These are phyloP conservation scores for Megaleporinus macrocephalus DNA, from an alignment of 2,113 vertebrate genomes.

Conservation along the genomic window DNA sequence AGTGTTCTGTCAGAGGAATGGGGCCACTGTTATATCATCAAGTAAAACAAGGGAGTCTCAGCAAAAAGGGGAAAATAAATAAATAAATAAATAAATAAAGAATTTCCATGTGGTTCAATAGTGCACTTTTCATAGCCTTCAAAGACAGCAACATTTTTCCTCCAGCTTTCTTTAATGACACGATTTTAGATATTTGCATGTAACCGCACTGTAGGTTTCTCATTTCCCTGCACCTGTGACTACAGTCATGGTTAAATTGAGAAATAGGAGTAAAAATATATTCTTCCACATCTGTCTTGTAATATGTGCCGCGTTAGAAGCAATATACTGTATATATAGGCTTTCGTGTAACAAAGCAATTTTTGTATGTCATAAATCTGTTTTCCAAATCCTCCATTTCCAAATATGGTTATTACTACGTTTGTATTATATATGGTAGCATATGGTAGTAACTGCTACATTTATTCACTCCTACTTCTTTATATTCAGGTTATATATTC, in stretches of 20 bases:
- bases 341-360: background rate
- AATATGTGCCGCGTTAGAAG: background rate
- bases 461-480: too few relatives aligned
- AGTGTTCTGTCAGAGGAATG: conserved; percentile 11
- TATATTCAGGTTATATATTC: too few relatives aligned
- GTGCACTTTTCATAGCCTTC: background rate
- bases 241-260: background rate
- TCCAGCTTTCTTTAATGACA: background rate
- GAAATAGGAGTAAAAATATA: background rate
- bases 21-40: conserved; percentile 30
- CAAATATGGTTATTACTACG: background rate
- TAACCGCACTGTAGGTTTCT: background rate
- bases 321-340: background rate
- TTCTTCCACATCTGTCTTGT: background rate
- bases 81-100: background rate
- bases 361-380: background rate
- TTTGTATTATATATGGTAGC: background rate
- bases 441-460: background rate
- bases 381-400: background rate
- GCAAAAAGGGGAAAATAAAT: conserved; percentile 22
- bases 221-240: background rate
- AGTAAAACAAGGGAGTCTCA: conserved; percentile 20
- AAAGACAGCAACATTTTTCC: background rate
- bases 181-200: background rate
- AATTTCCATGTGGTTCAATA: background rate